These are phyloP conservation scores for Lithobates pipiens DNA, from an alignment of 2,797 vertebrate genomes.

Conservation along the genomic window DNA sequence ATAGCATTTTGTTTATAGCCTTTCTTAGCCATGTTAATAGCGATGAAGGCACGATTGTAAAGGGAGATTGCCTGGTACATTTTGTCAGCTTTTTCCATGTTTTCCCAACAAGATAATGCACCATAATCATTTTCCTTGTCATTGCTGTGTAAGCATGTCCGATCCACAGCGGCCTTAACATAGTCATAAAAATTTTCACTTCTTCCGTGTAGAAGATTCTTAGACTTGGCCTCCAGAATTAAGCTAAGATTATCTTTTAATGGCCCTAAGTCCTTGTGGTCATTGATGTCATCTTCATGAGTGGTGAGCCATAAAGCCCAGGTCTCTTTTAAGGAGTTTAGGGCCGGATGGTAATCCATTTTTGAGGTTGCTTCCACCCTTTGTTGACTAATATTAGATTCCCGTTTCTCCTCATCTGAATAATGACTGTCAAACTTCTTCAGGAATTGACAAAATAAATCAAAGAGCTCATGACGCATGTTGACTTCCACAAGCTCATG, in stretches of 20 bases:
- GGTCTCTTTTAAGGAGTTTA: slow-evolving; percentile 64
- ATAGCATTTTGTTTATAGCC: slow-evolving; percentile 57
- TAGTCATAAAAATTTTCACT: slow-evolving; percentile 61
- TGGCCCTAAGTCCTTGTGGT: slow-evolving; percentile 32
- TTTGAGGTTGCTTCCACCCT: too few relatives aligned
- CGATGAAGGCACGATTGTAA: slow-evolving; percentile 64
- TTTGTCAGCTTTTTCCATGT: slow-evolving; percentile 45
- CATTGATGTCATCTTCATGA: slow-evolving; percentile 54
- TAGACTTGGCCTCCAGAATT: slow-evolving; percentile 6
- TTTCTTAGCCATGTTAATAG: slow-evolving; percentile 49
- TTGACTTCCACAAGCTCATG: slow-evolving; percentile 59
- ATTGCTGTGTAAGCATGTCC: slow-evolving; percentile 56
- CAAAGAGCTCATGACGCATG: slow-evolving; percentile 61
- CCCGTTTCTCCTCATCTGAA: slow-evolving; percentile 45
- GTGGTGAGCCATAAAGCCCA: slow-evolving; percentile 65
- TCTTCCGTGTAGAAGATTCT: slow-evolving; percentile 32
- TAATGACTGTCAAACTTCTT: slow-evolving; percentile 14
- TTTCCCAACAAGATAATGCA: slow-evolving; percentile 57
- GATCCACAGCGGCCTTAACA: slow-evolving; percentile 59
- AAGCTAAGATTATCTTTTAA: slow-evolving; percentile 47
- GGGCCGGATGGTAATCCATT: slow-evolving; percentile 62
- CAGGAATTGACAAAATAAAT: slow-evolving; percentile 52
- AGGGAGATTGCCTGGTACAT: slow-evolving; percentile 62
- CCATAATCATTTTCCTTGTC: slow-evolving; percentile 53
- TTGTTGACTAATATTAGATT: slow-evolving; percentile 35